Conservation (phyloP, 2,797 vertebrate species). For the Luscinia megarhynchos region DNA sequence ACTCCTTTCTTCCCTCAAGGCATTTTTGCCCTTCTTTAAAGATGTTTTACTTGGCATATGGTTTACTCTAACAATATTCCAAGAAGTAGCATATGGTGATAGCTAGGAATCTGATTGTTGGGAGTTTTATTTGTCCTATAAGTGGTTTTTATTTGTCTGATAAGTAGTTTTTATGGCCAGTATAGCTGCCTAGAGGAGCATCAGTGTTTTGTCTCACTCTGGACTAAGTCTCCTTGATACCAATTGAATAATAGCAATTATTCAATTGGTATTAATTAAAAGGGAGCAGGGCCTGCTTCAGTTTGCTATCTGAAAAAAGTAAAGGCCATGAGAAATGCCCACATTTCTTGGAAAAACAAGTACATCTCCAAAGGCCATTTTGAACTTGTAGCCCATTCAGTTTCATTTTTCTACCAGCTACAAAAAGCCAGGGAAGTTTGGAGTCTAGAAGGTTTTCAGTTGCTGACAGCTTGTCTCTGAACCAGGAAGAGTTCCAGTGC, state of each 20-base stretch:
- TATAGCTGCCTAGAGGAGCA: background rate
- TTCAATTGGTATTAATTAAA: background rate
- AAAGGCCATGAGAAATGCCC: background rate
- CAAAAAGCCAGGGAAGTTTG: background rate
- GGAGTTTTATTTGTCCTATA: background rate
- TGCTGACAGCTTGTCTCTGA: background rate
- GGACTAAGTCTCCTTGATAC: background rate
- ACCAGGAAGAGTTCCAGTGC: background rate
- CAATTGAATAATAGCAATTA: background rate
- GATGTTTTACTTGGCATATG: background rate
- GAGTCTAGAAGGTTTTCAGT: background rate
- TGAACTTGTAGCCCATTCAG: background rate
- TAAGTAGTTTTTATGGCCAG: background rate
- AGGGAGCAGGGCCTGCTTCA: background rate
- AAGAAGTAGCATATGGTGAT: background rate
- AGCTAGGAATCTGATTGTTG: background rate
- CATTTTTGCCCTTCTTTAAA: background rate
- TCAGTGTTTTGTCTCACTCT: background rate
- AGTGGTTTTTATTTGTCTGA: background rate
- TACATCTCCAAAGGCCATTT: background rate
- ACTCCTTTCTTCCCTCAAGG: background rate
- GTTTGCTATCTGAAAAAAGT: background rate
- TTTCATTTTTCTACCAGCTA: background rate
- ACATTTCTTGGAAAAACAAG: background rate
- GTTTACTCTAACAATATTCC: background rate